Percentiles rank a stretch among this genome's conserved stretches.
Conservation (phyloP, 2,888 invertebrate species). For the Pandemis cinnamomeana region DNA sequence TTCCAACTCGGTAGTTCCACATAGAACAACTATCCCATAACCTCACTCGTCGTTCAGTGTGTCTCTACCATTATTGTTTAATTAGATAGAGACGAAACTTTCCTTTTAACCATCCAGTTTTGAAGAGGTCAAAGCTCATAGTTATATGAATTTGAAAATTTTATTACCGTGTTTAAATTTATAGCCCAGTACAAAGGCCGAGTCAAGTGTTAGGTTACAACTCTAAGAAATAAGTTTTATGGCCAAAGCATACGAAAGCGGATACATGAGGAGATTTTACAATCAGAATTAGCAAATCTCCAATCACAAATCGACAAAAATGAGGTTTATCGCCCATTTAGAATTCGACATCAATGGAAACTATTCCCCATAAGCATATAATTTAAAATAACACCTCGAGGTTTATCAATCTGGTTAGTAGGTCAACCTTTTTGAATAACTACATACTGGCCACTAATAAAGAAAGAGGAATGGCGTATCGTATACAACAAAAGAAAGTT, state of each 20-base stretch:
- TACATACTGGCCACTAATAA: too few species aligned
- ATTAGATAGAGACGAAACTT: background rate
- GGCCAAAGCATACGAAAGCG: background rate
- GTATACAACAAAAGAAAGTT: too few species aligned
- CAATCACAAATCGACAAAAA: background rate
- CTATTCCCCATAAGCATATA: background rate
- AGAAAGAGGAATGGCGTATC: too few species aligned
- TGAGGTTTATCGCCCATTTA: background rate
- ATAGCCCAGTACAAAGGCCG: slow-evolving; percentile 1
- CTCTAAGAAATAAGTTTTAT: background rate
- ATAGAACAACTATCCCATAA: background rate
- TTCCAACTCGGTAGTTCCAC: background rate
- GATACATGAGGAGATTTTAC: background rate
- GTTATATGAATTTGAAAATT: slow-evolving; percentile 19
- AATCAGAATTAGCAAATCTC: background rate
- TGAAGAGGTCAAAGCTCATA: slow-evolving; percentile 4
- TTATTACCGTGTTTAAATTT: slow-evolving; percentile 17
- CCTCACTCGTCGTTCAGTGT: background rate
- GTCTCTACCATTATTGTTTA: background rate
- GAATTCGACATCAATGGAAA: background rate
- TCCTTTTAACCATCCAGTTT: background rate
- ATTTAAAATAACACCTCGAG: background rate
- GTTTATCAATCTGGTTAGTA: too few species aligned
- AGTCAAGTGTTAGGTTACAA: slow-evolving; percentile 10
- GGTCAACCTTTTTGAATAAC: too few species aligned